phyloP scores from a whole-genome alignment of 2,113 vertebrate species.

The Sterrhoptilus dennistouni region DNA sequence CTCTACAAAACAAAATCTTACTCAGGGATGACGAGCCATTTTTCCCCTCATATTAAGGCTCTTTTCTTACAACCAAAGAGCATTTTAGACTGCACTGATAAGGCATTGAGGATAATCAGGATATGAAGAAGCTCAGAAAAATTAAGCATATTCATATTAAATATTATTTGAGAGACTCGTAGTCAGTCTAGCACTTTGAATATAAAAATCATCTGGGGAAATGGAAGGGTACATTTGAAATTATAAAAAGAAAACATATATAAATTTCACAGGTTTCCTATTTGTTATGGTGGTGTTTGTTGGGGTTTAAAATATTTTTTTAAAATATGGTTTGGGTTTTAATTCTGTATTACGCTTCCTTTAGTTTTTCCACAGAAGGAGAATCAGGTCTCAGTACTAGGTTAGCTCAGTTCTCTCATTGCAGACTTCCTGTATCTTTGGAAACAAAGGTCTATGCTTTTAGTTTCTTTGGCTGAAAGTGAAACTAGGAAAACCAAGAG shows the following conservation, averaged over 20 bases:
- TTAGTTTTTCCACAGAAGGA: not conserved
- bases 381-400: not conserved
- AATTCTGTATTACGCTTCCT: not conserved
- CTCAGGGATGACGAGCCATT: slow-evolving; percentile 14
- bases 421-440: not conserved
- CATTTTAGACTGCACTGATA: not conserved
- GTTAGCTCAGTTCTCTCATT: not conserved
- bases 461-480: not conserved
- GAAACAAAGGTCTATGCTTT: not conserved
- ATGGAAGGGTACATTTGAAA: not conserved
- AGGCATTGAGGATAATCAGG: not conserved
- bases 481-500: not conserved
- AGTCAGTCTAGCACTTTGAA: not conserved
- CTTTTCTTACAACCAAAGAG: not conserved
- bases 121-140: not conserved
- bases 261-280: not conserved
- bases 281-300: not conserved
- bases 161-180: not conserved
- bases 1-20: slow-evolving; percentile 20
- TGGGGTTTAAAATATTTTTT: not conserved
- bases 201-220: not conserved
- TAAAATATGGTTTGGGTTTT: not conserved
- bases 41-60: not conserved
- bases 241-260: not conserved
- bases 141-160: not conserved